Evolutionary conservation across 1,140 invertebrate genomes (phyloP).

Genomic region (Eueides isabella): DNA sequence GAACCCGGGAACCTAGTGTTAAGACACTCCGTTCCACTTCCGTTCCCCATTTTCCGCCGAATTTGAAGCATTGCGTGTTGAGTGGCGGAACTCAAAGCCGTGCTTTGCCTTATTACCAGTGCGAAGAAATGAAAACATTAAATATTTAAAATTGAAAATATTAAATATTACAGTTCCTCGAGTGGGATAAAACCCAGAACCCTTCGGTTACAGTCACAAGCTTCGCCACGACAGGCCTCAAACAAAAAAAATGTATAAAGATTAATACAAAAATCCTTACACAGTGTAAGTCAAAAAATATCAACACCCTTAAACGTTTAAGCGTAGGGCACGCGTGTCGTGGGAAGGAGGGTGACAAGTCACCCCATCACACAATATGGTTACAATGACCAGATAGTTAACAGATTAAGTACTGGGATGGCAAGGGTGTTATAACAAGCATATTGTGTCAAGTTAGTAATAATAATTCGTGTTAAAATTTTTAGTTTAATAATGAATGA

Average conservation of each 20-base stretch:
- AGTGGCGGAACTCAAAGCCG: too few relatives aligned
- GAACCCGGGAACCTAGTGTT: too few relatives aligned
- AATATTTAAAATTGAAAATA: too few relatives aligned
- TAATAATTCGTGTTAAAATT: neutral
- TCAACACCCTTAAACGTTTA: neutral
- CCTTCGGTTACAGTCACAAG: too few relatives aligned
- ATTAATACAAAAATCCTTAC: neutral
- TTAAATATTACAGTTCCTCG: too few relatives aligned
- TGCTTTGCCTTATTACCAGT: too few relatives aligned
- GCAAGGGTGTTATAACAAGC: neutral
- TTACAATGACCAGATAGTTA: conserved; percentile 13
- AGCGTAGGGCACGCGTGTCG: neutral
- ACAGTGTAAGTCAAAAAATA: neutral
- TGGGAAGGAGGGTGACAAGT: conserved; percentile 2
- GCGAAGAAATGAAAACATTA: too few relatives aligned
- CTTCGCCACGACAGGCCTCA: too few relatives aligned
- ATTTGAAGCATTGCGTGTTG: too few relatives aligned
- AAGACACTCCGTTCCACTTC: too few relatives aligned
- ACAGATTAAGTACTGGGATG: neutral
- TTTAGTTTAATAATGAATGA: neutral
- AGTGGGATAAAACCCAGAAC: too few relatives aligned
- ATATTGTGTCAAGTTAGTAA: neutral
- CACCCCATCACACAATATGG: conserved; percentile 5
- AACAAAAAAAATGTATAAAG: neutral
- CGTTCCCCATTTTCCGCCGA: too few relatives aligned